Conservation (phyloP, 1,140 invertebrate genomes). For the Eufriesea mexicana region DNA sequence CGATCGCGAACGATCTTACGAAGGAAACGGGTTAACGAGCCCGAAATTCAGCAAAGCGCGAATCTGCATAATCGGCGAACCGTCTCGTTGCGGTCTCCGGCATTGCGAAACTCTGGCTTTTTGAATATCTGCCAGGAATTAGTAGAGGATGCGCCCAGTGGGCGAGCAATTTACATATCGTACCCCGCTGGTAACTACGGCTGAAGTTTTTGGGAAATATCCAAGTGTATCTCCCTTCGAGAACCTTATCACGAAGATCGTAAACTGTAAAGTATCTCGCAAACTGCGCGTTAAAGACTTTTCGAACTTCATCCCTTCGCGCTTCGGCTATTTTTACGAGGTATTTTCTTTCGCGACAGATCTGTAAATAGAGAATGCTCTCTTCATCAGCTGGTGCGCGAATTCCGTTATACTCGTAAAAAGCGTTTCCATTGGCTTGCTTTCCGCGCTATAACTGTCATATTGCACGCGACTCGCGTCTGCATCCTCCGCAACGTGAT, state of each 20-base stretch:
- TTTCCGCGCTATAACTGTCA: slow-evolving; percentile 59
- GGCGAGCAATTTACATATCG: slow-evolving; percentile 49
- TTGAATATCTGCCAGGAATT: slow-evolving; percentile 14
- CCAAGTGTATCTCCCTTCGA: not conserved
- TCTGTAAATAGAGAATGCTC: no score
- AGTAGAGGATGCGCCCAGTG: slow-evolving; percentile 33
- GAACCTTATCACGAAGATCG: not conserved
- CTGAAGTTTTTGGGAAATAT: not conserved
- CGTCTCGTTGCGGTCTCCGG: slow-evolving; percentile 33
- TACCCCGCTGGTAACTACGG: slow-evolving; percentile 19
- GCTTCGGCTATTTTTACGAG: no score
- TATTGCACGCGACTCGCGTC: slow-evolving; percentile 54
- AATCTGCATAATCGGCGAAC: slow-evolving; percentile 60
- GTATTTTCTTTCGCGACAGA: no score
- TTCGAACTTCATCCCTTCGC: no score
- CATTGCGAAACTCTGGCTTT: slow-evolving; percentile 45
- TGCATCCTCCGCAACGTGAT: slow-evolving; percentile 50
- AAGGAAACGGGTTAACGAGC: slow-evolving; percentile 46
- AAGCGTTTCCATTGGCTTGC: slow-evolving; percentile 49
- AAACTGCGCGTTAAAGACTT: no score
- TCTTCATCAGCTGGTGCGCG: not conserved
- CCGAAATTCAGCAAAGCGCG: slow-evolving; percentile 40
- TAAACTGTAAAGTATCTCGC: not conserved
- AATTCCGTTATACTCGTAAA: slow-evolving; percentile 56
- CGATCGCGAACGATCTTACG: slow-evolving; percentile 12